Evolutionary conservation across 2,797 vertebrate genomes (phyloP), one percentile per base, ranked within the genome.

Genomic region (Pteropus rufus): DNA sequence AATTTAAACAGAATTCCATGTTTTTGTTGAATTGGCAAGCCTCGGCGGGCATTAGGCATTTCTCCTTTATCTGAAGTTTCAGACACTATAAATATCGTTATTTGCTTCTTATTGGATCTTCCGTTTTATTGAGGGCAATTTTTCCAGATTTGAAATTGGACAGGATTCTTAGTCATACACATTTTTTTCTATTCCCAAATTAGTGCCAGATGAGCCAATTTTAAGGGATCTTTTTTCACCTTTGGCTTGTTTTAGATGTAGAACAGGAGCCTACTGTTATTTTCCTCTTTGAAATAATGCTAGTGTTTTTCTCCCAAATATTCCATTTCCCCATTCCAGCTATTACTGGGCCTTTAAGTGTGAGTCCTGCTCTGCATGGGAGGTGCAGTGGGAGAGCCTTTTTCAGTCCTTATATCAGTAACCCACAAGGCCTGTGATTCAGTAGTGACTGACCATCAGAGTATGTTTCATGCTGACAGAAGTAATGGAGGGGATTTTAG

Each of bases 1-100:
- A 97, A 88, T 88, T 94, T 91, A 89, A 95, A 94, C 29, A 84
- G 24, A 89, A 92, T 94, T 95, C 44, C 29, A 56, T 83, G 46
- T 83, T 93, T 96, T 79, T 95, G 44, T 93, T 92, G n/a, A 34
- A 23, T 52, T 90, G 54, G 15, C 64, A 94, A 95, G 82, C 36
- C 31, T 29, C 64, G 16, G 54, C n/a, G 69, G 29, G 36, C 56
- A 36, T 41, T 72, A 36, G 69, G 19, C 58, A 75, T 58, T 93
- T 96, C 26, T 77, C 29, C 31, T 94, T 34, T 60, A 46, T 52
- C 69, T 90, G 76, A 87, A 89, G 46, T 58, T 89, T 87, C 23
- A 84, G 39, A 14, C 14, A 54, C n/a, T 58, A 3, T 89, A 69
- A 56, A 34, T 91, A 76, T 26, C 16, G 24, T 84, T 83, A 54